phyloP scores from a whole-genome alignment of 1,140 invertebrate species.

The Epicauta chinensis region DNA sequence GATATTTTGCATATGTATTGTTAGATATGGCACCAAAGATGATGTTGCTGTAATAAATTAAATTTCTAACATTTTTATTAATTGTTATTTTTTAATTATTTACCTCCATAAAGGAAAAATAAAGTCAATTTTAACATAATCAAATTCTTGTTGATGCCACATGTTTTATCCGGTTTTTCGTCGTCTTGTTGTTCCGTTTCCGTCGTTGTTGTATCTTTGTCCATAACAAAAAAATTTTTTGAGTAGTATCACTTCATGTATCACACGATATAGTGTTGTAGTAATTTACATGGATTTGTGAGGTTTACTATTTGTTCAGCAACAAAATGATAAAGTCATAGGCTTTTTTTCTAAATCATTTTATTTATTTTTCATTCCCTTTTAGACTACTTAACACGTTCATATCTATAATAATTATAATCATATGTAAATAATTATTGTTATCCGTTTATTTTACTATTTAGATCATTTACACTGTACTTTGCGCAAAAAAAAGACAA shows the following conservation, averaged over 20 bases:
- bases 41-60: slow-evolving; percentile 57
- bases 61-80: neutral
- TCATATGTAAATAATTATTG: no score
- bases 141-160: slow-evolving; percentile 60
- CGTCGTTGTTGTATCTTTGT: neutral
- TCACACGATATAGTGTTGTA: no score
- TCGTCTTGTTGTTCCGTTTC: slow-evolving; percentile 21
- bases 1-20: slow-evolving; percentile 82
- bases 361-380: no score
- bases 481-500: no score
- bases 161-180: slow-evolving; percentile 11
- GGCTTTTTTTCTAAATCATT: no score
- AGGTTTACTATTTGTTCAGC: no score
- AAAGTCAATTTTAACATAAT: slow-evolving; percentile 72
- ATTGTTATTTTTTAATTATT: slow-evolving; percentile 19
- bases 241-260: neutral
- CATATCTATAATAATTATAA: no score
- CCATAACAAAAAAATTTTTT: neutral
- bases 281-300: no score
- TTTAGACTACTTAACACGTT: no score
- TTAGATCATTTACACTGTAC: no score
- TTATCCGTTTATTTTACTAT: no score
- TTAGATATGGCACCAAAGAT: slow-evolving; percentile 73
- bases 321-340: no score
- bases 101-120: slow-evolving; percentile 74